A percentile compares a stretch with the other conserved stretches of the same genome.
phyloP scores from a whole-genome alignment of 64 coral and sea anemone genomes.

The Anthopleura sola region DNA sequence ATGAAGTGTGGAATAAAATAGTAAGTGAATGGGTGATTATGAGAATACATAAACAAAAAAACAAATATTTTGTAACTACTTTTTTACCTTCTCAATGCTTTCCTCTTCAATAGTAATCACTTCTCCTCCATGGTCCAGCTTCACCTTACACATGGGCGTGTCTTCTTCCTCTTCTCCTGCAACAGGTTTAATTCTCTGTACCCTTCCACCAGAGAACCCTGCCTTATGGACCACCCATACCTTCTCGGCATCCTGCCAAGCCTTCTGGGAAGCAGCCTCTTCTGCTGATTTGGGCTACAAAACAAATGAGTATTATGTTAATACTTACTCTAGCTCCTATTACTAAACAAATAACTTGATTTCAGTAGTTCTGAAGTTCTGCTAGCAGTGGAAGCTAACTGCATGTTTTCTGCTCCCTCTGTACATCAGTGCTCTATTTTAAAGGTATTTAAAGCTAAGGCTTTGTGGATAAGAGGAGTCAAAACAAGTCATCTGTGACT shows the following conservation, averaged over 20 bases:
- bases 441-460: too few species aligned
- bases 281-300: conserved; percentile 86
- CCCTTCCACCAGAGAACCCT: conserved; percentile 90
- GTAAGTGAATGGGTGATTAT: neutral
- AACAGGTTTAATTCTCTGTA: conserved; percentile 60
- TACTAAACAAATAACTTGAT: too few species aligned
- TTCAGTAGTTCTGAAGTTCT: too few species aligned
- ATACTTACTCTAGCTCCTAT: too few species aligned
- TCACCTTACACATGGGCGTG: conserved; percentile 85
- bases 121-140: conserved; percentile 93
- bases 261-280: conserved; percentile 87
- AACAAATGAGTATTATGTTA: neutral
- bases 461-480: too few species aligned
- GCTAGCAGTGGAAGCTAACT: too few species aligned
- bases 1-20: neutral
- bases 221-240: conserved; percentile 98
- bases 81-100: conserved; percentile 88
- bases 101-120: conserved; percentile 97
- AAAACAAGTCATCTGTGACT: too few species aligned
- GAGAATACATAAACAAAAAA: neutral
- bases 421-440: too few species aligned
- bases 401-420: too few species aligned
- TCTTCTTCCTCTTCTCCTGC: conserved; percentile 43
- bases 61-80: too few species aligned
- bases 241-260: conserved; percentile 94